A percentile compares a stretch with the other conserved stretches of the same genome.
Conservation (phyloP, 2,797 vertebrate genomes). For the Cirrhinus molitorella region DNA sequence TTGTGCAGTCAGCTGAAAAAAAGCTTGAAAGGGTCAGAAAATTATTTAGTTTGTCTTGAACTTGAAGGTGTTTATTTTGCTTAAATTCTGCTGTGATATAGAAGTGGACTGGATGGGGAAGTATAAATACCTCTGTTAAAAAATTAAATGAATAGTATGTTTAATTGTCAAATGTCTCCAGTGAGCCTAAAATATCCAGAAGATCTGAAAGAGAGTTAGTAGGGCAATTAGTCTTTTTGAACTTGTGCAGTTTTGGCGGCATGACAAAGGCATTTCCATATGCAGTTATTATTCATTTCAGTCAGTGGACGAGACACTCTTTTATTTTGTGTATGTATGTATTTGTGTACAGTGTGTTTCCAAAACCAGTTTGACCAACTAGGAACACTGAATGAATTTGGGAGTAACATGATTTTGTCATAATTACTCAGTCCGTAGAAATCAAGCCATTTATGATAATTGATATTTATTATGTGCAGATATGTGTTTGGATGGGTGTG, state of each 20-base stretch:
- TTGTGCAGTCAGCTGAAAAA: not conserved
- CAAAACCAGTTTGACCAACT: not conserved
- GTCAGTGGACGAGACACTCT: not conserved
- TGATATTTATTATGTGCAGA: not conserved
- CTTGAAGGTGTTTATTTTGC: not conserved
- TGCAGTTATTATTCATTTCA: not conserved
- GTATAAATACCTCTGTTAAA: not conserved
- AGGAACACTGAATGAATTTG: not conserved
- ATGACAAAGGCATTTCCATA: not conserved
- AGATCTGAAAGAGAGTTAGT: not conserved
- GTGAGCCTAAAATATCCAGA: not conserved
- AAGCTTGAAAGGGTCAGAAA: not conserved
- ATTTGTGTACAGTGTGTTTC: not conserved
- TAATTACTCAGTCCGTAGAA: not conserved
- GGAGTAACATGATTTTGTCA: not conserved
- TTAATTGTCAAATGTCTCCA: not conserved
- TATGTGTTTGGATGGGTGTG: not conserved
- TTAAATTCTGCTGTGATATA: not conserved
- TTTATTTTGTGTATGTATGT: not conserved
- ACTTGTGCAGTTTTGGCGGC: not conserved
- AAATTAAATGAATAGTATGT: not conserved
- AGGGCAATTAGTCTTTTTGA: not conserved
- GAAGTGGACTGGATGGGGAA: no score
- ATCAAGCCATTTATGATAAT: not conserved
- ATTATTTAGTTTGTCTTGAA: no score